Evolutionary conservation across 92 coral and sea anemone genomes (phyloP), one percentile per base, ranked within the genome.

Genomic region (Anthopleura xanthogrammica): DNA sequence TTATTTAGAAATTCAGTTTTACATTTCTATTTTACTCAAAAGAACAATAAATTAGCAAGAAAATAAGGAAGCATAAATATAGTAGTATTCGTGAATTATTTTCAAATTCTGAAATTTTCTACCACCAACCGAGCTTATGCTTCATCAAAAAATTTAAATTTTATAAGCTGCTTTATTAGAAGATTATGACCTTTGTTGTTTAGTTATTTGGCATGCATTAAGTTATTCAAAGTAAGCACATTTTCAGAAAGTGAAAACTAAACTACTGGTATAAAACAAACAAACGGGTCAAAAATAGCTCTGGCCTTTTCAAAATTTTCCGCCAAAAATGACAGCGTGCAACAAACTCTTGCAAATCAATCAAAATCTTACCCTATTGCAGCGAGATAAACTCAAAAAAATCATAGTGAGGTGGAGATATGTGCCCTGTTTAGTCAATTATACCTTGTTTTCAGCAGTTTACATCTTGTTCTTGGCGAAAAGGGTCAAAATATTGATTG

Each of bases 371-470:
- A 23, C 43, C 2, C 13, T 7, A 29, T 2, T 40, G 39, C 23
- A 16, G 20, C 16, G 42, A 19, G 46, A 56, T 39, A 52, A 43
- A 16, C 46, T 46, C 41, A 2, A 79, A 79, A 22, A 16, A 16
- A 24, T 3, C 39, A 43, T 2, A 1, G 5, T 29, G 20, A 54
- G n/a, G 41, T 56, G 73, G 16, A 41, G 62, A 81, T 23, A 71
- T 46, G 52, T 48, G 19, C 77, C 19, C 71, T 68, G 52, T 6
- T 12, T 41, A 48, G n/a, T 24, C 64, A 16, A 39, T n/a, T 75
- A 66, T 68, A 81, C 84, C 65, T 81, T 81, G 83, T 41, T 41
- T 24, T 19, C 83, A 50, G 60, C 23, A 43, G 50, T 81, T 70
- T 29, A 81, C 74, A 50, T 22, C 77, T 36, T 48, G 41, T 81